A percentile compares a stretch with the other conserved stretches of the same genome.
Evolutionary conservation across 2,113 vertebrate species (phyloP).

Genomic region (Leucosticte australis): DNA sequence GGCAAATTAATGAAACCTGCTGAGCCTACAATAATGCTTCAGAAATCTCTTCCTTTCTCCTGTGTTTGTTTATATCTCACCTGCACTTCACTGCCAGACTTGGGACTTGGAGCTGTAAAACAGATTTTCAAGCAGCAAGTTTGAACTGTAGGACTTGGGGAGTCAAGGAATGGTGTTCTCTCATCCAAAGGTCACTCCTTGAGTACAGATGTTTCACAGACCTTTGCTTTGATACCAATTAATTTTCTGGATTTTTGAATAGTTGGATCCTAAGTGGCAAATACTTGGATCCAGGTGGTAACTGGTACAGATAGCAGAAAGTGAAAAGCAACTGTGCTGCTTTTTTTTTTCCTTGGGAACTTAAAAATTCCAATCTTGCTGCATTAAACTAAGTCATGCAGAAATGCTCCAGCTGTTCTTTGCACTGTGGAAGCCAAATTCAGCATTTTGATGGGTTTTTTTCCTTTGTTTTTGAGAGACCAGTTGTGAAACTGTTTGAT

Average conservation of each 20-base stretch:
- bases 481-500: constrained; percentile 28
- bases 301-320: constrained; percentile 43
- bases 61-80: background rate
- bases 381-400: constrained; percentile 67
- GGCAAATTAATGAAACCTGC: background rate
- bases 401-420: constrained; percentile 71
- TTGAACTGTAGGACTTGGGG: background rate
- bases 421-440: constrained; percentile 48
- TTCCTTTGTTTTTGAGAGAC: constrained; percentile 37
- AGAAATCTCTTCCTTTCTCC: background rate
- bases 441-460: background rate
- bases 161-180: background rate
- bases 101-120: background rate
- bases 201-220: background rate
- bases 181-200: background rate
- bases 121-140: background rate
- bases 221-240: background rate
- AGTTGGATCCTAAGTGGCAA: background rate
- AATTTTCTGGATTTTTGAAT: background rate
- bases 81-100: background rate
- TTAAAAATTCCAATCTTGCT: constrained; percentile 69
- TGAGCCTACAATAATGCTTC: background rate
- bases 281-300: constrained; percentile 28
- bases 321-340: constrained; percentile 18
- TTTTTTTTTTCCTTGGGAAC: constrained; percentile 48